Percentiles rank a stretch among this genome's conserved stretches.
Evolutionary conservation across 2,113 vertebrate species (phyloP).

Genomic region (Ailurus styani): DNA sequence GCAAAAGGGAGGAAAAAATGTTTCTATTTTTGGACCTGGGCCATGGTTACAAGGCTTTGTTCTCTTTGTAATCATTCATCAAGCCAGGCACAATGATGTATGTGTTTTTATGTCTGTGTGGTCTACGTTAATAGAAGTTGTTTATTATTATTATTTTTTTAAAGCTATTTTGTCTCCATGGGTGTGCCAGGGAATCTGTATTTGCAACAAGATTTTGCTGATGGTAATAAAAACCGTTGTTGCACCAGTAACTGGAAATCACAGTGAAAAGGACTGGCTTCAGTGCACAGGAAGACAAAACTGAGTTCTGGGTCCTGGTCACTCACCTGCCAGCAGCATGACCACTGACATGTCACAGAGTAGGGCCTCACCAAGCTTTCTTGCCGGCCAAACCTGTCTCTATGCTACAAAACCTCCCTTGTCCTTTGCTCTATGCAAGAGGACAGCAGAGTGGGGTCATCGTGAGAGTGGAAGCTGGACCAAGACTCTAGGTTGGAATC

Average conservation of each 20-base stretch:
- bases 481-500: not conserved
- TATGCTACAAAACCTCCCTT: not conserved
- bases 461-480: not conserved
- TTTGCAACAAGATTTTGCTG: not conserved
- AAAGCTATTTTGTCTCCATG: not conserved
- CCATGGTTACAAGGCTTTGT: not conserved
- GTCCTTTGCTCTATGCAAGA: not conserved
- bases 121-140: not conserved
- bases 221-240: not conserved
- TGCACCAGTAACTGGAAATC: too few relatives aligned
- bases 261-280: not conserved
- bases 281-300: not conserved
- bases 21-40: not conserved
- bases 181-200: not conserved
- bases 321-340: not conserved
- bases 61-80: not conserved
- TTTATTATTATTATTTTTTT: not conserved
- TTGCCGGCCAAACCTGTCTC: not conserved
- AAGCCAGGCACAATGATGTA: not conserved
- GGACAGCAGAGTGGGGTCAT: not conserved
- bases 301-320: not conserved
- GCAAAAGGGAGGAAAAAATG: not conserved
- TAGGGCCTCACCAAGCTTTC: too few relatives aligned
- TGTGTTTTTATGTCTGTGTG: not conserved
- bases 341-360: not conserved